These are phyloP conservation scores for Vultur gryphus DNA, from an alignment of 2,797 vertebrate genomes.

Conservation along the genomic window DNA sequence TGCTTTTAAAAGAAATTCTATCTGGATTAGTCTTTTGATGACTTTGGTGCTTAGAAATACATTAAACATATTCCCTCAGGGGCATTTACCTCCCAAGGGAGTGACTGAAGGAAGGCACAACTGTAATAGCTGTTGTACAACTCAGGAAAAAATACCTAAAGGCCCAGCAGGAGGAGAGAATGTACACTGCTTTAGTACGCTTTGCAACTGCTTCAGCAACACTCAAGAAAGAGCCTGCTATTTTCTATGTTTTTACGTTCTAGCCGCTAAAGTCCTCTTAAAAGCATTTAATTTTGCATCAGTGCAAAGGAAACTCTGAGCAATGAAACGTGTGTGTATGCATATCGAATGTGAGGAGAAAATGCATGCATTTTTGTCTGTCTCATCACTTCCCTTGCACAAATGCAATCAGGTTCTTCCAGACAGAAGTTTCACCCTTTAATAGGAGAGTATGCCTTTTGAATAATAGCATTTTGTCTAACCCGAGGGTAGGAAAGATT, in stretches of 20 bases:
- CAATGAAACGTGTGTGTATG: accelerated
- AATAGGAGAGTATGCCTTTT: background rate
- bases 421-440: background rate
- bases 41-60: background rate
- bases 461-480: background rate
- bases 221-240: background rate
- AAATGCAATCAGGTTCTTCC: background rate
- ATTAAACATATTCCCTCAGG: background rate
- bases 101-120: background rate
- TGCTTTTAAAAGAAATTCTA: background rate
- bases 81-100: background rate
- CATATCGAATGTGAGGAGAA: background rate
- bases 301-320: background rate
- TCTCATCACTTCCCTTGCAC: background rate
- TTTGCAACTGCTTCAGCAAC: background rate
- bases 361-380: background rate
- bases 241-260: background rate
- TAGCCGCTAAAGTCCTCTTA: background rate
- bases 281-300: background rate
- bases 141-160: background rate
- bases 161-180: background rate
- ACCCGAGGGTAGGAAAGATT: background rate
- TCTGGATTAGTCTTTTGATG: background rate
- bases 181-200: background rate
- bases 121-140: background rate